A percentile compares a stretch with the other conserved stretches of the same genome.
These are phyloP conservation scores for Cygnus olor DNA, from an alignment of 2,797 vertebrate species.

Conservation along the genomic window DNA sequence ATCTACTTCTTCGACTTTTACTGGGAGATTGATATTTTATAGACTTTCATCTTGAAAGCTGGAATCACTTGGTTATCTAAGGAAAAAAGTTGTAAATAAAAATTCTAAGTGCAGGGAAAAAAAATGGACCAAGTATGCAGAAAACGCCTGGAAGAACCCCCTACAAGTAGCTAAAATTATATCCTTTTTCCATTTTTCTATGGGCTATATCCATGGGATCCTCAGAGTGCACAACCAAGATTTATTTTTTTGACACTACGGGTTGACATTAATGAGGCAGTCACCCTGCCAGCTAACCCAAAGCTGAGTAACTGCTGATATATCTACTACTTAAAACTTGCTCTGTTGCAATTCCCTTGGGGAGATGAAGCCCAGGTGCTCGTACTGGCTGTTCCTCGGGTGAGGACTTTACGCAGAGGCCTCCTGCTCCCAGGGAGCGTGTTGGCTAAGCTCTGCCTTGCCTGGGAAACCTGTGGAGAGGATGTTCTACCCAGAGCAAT, in stretches of 20 bases:
- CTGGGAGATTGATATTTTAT: background rate
- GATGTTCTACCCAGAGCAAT: fast-evolving
- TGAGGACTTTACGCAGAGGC: background rate
- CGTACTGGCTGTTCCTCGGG: background rate
- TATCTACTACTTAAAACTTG: background rate
- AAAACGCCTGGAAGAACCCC: background rate
- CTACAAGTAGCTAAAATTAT: background rate
- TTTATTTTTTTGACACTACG: background rate
- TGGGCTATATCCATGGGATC: background rate
- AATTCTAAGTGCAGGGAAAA: background rate
- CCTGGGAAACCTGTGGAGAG: background rate
- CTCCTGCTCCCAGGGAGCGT: fast-evolving
- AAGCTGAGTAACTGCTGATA: background rate
- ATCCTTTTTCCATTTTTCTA: background rate
- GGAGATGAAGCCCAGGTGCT: background rate
- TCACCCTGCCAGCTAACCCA: background rate
- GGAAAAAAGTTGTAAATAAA: background rate
- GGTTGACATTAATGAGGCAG: background rate
- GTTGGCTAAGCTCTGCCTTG: background rate
- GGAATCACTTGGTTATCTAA: background rate
- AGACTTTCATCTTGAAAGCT: background rate
- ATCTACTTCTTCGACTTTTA: background rate
- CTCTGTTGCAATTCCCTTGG: background rate
- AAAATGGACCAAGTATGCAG: background rate
- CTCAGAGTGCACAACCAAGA: background rate